These are phyloP conservation scores for Lerema accius DNA, from an alignment of 1,140 invertebrate genomes.

Conservation along the genomic window DNA sequence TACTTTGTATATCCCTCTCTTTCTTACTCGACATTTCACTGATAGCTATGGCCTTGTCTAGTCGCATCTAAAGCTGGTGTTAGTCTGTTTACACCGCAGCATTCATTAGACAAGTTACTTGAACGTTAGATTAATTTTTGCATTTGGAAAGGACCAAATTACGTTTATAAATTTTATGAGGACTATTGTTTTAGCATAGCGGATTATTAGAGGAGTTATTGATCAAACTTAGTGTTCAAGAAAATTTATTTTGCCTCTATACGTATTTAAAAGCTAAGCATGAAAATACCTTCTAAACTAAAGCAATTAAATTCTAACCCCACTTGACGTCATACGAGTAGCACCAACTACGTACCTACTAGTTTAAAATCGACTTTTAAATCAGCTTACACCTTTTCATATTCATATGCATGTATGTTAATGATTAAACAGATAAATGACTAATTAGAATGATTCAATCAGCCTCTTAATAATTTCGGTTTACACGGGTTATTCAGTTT, in stretches of 20 bases:
- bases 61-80: slow-evolving; percentile 80
- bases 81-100: slow-evolving; percentile 67
- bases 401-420: no score
- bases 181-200: no score
- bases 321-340: no score
- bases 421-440: background rate
- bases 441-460: background rate
- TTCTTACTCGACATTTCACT: slow-evolving; percentile 81
- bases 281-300: no score
- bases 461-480: background rate
- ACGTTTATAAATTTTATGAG: background rate
- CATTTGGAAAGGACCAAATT: background rate
- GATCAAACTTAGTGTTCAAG: no score
- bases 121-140: slow-evolving; percentile 34
- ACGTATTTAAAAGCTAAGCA: no score
- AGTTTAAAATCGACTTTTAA: no score
- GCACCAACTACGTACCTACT: no score
- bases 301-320: no score
- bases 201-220: no score
- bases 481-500: background rate
- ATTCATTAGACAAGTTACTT: slow-evolving; percentile 49
- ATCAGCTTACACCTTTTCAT: no score
- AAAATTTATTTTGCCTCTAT: no score
- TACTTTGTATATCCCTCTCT: slow-evolving; percentile 78
- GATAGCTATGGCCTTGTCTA: slow-evolving; percentile 82